A percentile compares a stretch with the other conserved stretches of the same genome.
phyloP scores from a whole-genome alignment of 1,140 invertebrate species.

The Cephus cinctus region DNA sequence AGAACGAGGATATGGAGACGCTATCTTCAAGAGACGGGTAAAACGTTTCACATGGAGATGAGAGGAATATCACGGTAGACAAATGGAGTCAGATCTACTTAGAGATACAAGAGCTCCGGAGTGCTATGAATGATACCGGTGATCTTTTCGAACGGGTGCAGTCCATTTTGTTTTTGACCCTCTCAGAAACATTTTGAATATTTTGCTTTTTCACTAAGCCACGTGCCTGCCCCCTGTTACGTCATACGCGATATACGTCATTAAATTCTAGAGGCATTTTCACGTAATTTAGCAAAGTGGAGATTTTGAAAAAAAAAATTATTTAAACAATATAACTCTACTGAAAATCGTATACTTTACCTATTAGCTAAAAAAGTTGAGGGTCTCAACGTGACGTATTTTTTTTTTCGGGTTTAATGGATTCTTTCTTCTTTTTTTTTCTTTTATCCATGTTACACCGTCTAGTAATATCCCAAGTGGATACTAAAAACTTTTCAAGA shows the following conservation, averaged over 20 bases:
- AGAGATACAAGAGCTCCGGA: background rate
- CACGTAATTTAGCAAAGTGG: no score
- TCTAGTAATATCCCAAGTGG: no score
- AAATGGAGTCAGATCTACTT: constrained; percentile 29
- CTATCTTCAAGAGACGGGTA: constrained; percentile 14
- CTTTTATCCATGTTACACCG: background rate
- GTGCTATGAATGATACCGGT: background rate
- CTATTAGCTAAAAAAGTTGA: background rate
- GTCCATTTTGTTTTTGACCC: background rate
- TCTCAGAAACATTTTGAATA: no score
- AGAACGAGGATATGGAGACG: background rate
- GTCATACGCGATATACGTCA: no score
- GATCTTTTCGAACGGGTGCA: background rate
- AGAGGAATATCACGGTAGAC: constrained; percentile 26
- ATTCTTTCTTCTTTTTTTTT: background rate
- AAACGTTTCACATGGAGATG: constrained; percentile 25
- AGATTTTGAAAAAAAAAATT: no score
- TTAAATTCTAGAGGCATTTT: no score
- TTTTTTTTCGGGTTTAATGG: constrained; percentile 5
- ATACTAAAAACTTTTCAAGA: no score
- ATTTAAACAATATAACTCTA: no score
- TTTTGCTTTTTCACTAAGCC: no score
- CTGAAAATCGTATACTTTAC: no score
- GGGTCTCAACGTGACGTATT: background rate
- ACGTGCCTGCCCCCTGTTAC: no score